Evolutionary conservation across 92 coral and sea anemone species (phyloP).

Genomic region (Phenganax stokvisi): DNA sequence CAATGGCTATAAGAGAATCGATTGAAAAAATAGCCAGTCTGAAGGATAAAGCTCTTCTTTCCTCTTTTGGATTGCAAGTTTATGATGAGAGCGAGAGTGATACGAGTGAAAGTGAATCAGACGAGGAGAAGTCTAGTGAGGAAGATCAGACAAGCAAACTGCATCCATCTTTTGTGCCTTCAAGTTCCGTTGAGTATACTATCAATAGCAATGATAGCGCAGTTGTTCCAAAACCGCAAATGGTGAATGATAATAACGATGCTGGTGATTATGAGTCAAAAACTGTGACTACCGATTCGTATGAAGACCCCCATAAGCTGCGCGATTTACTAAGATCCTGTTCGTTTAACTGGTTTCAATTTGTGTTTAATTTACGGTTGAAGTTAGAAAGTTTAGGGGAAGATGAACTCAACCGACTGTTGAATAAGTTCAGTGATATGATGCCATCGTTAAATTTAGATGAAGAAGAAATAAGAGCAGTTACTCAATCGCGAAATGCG

Average conservation of each 20-base stretch:
- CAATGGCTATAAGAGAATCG: constrained; percentile 45
- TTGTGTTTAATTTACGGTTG: constrained; percentile 3
- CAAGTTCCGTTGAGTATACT: neutral
- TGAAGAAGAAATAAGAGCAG: neutral
- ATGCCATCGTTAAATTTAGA: constrained; percentile 3
- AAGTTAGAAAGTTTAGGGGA: neutral
- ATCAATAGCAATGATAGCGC: neutral
- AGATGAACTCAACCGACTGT: constrained; percentile 8
- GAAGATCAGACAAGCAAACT: neutral
- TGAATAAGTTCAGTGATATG: neutral
- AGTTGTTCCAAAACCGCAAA: neutral
- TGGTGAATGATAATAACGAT: neutral
- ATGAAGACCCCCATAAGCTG: constrained; percentile 1
- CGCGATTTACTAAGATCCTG: constrained; percentile 4
- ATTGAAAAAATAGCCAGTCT: constrained; percentile 43
- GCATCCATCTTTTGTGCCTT: neutral
- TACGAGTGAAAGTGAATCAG: constrained; percentile 22
- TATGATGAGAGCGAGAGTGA: constrained; percentile 19
- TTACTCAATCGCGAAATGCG: neutral
- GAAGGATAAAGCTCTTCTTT: constrained; percentile 30
- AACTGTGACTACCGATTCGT: neutral
- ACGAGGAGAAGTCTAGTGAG: neutral
- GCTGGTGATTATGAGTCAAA: neutral
- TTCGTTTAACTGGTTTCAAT: constrained; percentile 21
- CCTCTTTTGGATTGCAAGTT: constrained; percentile 13